Percentiles rank a stretch among this genome's conserved stretches.
These are phyloP conservation scores for Dromas ardeola DNA, from an alignment of 2,113 vertebrate genomes.

Conservation along the genomic window DNA sequence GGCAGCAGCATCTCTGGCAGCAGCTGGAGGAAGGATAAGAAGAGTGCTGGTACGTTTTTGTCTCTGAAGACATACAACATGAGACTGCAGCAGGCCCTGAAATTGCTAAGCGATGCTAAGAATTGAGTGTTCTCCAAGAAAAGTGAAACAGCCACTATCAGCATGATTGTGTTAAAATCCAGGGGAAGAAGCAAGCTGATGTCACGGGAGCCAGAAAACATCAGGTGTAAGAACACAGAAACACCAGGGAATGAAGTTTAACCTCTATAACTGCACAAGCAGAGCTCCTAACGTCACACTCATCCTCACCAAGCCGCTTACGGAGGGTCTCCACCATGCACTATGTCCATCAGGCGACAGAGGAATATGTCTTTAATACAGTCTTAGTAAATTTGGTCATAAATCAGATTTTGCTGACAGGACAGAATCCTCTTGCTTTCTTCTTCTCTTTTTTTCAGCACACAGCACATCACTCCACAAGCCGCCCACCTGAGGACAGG, in stretches of 20 bases:
- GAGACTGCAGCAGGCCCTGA: neutral
- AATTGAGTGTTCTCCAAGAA: neutral
- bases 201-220: neutral
- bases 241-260: neutral
- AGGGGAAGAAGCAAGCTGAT: neutral
- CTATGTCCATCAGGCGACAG: neutral
- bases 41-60: neutral
- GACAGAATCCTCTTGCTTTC: neutral
- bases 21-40: neutral
- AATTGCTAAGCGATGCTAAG: neutral
- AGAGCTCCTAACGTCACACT: neutral
- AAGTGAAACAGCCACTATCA: neutral
- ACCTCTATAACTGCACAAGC: neutral
- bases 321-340: neutral
- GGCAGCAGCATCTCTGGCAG: neutral
- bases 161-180: neutral
- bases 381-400: neutral
- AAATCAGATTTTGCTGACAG: neutral
- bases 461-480: neutral
- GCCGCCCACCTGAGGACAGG: too few relatives aligned
- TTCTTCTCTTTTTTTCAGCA: neutral
- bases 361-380: neutral
- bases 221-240: neutral
- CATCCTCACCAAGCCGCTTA: neutral
- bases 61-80: neutral